phyloP scores from a whole-genome alignment of 2,113 vertebrate species.

The Pampusana beccarii region DNA sequence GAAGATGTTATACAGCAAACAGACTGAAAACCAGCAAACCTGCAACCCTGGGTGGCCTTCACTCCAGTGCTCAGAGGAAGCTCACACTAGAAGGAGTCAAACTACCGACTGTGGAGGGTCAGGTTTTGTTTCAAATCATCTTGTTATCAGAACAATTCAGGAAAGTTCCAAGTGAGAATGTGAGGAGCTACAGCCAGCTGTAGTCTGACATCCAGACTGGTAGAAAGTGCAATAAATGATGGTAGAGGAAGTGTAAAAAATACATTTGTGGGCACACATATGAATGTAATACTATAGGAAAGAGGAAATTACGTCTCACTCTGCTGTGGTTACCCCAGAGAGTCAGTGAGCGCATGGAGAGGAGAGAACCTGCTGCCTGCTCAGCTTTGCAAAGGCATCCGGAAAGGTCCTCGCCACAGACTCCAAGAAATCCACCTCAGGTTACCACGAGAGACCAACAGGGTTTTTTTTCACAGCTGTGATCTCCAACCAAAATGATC shows the following conservation, averaged over 20 bases:
- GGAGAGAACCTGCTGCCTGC: neutral
- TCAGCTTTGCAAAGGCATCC: neutral
- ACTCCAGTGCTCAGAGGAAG: neutral
- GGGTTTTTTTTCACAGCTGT: neutral
- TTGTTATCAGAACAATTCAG: neutral
- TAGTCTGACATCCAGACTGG: neutral
- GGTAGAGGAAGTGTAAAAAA: neutral
- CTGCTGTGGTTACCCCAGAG: neutral
- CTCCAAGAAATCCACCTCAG: neutral
- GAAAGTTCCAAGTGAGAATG: neutral
- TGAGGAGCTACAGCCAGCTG: neutral
- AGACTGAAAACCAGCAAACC: neutral
- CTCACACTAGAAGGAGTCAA: neutral
- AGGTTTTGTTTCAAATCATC: neutral
- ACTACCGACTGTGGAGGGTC: neutral
- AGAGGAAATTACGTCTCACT: neutral
- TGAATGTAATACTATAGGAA: neutral
- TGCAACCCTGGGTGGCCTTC: neutral
- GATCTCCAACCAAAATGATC: no score
- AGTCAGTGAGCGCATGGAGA: neutral
- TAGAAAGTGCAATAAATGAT: neutral
- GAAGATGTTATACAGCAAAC: neutral
- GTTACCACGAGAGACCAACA: neutral
- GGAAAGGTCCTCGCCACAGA: neutral
- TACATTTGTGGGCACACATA: neutral